These are phyloP conservation scores for Lepidurus apus DNA, from an alignment of 1,140 invertebrate species.

Conservation along the genomic window DNA sequence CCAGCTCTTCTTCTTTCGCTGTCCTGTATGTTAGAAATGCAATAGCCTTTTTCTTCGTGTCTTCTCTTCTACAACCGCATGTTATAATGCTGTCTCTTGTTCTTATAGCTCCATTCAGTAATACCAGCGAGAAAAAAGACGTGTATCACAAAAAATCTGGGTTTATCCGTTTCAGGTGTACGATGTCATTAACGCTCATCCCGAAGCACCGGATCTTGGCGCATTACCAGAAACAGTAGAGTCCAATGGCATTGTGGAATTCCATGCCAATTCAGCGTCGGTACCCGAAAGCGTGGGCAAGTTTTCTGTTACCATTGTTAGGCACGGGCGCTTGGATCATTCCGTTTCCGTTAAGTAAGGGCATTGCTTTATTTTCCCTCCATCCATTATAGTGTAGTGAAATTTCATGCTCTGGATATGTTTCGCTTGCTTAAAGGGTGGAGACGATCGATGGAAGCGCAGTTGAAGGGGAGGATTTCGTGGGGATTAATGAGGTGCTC, in stretches of 20 bases:
- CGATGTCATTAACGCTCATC: conserved; percentile 47
- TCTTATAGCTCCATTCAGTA: background rate
- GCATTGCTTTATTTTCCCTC: conserved; percentile 9
- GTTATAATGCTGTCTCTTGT: no score
- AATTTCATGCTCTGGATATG: conserved; percentile 24
- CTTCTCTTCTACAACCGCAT: no score
- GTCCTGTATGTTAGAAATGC: background rate
- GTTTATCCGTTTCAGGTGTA: conserved; percentile 45
- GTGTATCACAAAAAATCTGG: background rate
- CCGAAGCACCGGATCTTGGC: conserved; percentile 46
- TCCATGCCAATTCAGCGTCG: conserved; percentile 48
- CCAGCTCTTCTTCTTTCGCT: background rate
- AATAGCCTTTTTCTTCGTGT: background rate
- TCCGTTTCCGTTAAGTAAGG: conserved; percentile 51
- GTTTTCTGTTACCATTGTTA: conserved; percentile 50
- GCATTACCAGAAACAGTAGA: conserved; percentile 40
- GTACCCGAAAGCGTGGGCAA: conserved; percentile 53
- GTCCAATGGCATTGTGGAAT: conserved; percentile 53
- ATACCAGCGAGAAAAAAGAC: background rate
- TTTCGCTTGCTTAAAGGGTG: conserved; percentile 45
- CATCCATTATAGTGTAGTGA: conserved; percentile 9
- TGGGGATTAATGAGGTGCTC: conserved; percentile 52
- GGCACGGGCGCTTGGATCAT: conserved; percentile 51
- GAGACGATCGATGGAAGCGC: conserved; percentile 60
- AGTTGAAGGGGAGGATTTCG: conserved; percentile 52